Evolutionary conservation across 2,888 invertebrate species (phyloP).

Genomic region (Hemicrepidius hirtus): DNA sequence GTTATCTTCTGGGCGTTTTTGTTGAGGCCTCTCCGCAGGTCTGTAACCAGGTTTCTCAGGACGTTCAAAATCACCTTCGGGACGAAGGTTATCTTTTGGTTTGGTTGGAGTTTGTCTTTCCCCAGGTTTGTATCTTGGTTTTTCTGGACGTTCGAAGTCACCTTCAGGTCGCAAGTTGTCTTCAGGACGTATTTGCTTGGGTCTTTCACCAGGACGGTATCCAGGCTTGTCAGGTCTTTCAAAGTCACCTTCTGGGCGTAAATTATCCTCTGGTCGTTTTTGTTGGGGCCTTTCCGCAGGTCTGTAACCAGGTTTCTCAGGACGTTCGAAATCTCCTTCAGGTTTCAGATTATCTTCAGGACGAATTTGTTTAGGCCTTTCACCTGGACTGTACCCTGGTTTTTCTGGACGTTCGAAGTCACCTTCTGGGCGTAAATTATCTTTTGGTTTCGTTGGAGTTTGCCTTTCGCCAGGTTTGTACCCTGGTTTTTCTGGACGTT

Average conservation of each 20-base stretch:
- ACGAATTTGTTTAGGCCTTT: conserved; percentile 68
- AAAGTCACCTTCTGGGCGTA: conserved; percentile 72
- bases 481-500: conserved; percentile 66
- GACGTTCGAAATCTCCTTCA: conserved; percentile 70
- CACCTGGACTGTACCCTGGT: conserved; percentile 72
- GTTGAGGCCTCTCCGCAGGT: conserved; percentile 70
- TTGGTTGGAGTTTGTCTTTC: conserved; percentile 72
- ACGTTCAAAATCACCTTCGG: conserved; percentile 69
- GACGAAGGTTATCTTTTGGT: conserved; percentile 73
- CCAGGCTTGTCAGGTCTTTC: conserved; percentile 67
- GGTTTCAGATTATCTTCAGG: conserved; percentile 65
- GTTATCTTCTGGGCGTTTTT: conserved; percentile 73
- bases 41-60: conserved; percentile 69
- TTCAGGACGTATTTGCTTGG: conserved; percentile 69
- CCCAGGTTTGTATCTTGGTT: conserved; percentile 72
- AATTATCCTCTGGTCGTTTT: conserved; percentile 73
- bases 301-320: conserved; percentile 66
- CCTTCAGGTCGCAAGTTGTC: conserved; percentile 78
- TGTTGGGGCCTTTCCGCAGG: conserved; percentile 65
- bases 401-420: conserved; percentile 71
- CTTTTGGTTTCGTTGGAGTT: conserved; percentile 69
- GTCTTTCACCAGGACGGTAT: conserved; percentile 65
- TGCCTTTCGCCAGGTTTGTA: conserved; percentile 70
- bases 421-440: conserved; percentile 76
- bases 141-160: conserved; percentile 74